phyloP scores from a whole-genome alignment of 2,888 invertebrate species.

The Chouioia cunea region DNA sequence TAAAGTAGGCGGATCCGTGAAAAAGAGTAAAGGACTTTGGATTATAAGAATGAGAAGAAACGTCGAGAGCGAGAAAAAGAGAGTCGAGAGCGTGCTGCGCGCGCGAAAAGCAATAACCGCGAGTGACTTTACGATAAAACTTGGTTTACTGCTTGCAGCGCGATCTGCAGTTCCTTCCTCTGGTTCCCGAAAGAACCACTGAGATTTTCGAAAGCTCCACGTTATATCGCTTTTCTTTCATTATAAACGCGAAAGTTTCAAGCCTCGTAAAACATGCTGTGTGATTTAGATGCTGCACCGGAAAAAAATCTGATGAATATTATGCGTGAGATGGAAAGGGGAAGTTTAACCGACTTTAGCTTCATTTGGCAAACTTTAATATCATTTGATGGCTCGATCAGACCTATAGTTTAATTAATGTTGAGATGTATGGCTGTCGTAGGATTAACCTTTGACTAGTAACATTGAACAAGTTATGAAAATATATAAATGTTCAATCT shows the following conservation, averaged over 20 bases:
- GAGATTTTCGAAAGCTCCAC: conserved; percentile 41
- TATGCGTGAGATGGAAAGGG: no score
- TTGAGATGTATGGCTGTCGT: no score
- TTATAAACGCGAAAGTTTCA: conserved; percentile 37
- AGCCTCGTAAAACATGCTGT: conserved; percentile 27
- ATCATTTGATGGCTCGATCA: no score
- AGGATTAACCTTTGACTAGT: no score
- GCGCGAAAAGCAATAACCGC: conserved; percentile 37
- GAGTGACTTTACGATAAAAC: conserved; percentile 56
- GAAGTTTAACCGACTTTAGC: no score
- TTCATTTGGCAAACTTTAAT: no score
- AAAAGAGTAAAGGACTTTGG: conserved; percentile 17
- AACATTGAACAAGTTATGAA: no score
- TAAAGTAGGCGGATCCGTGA: conserved; percentile 1
- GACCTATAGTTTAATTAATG: no score
- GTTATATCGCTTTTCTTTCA: conserved; percentile 18
- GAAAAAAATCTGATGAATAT: no score
- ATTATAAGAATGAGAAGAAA: conserved; percentile 27
- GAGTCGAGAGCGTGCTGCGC: conserved; percentile 11
- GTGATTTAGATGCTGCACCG: conserved; percentile 9
- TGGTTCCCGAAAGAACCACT: conserved; percentile 15
- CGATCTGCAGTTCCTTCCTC: conserved; percentile 34
- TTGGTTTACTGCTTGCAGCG: conserved; percentile 54
- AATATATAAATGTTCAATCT: no score
- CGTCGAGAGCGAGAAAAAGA: conserved; percentile 13